phyloP scores from a whole-genome alignment of 2,888 invertebrate species.

The Agriopis aurantiaria region DNA sequence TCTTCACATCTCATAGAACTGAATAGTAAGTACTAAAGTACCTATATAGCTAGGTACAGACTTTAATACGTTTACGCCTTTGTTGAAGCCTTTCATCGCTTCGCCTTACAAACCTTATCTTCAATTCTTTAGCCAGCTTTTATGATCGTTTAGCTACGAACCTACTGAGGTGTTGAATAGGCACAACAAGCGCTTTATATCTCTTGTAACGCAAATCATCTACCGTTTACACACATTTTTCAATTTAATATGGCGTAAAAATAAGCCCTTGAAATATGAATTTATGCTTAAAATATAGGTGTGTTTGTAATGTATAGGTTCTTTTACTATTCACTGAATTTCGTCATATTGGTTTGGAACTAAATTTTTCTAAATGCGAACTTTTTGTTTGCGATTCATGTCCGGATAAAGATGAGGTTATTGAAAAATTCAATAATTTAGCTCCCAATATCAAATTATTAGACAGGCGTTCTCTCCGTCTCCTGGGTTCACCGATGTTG shows the following conservation, averaged over 20 bases:
- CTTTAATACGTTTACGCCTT: conserved; percentile 15
- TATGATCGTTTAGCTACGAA: not conserved
- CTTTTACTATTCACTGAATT: no score
- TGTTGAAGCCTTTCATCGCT: conserved; percentile 2
- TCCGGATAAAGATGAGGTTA: no score
- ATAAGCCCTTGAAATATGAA: not conserved
- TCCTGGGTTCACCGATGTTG: no score
- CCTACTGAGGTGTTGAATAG: not conserved
- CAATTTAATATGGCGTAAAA: not conserved
- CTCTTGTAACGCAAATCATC: not conserved
- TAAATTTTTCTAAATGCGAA: no score
- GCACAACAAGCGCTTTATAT: not conserved
- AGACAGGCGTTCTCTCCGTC: no score
- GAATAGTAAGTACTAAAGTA: not conserved
- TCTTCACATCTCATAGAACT: not conserved
- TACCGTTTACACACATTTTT: not conserved
- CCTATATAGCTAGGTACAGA: not conserved
- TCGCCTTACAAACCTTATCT: conserved; percentile 13
- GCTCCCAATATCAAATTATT: no score
- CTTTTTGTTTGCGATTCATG: no score
- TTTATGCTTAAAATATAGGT: no score
- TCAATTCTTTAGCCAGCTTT: conserved; percentile 13
- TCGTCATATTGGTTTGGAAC: no score
- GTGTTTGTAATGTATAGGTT: no score
- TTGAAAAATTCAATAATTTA: no score